Evolutionary conservation across 1,140 invertebrate genomes (phyloP).

Genomic region (Apis mellifera): Amel_HAv3.1 CM009943.2:2751001-2751500

Average conservation of each 20-base stretch:
- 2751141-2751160: slow-evolving; percentile 82
- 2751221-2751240: slow-evolving; percentile 62
- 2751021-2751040: slow-evolving; percentile 51
- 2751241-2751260: slow-evolving; percentile 61
- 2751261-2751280: slow-evolving; percentile 61
- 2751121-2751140: slow-evolving; percentile 83
- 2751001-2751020: slow-evolving; percentile 38
- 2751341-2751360: too few species aligned
- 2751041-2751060: slow-evolving; percentile 60
- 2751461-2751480: too few species aligned
- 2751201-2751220: slow-evolving; percentile 64
- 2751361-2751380: too few species aligned
- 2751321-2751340: background rate
- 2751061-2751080: slow-evolving; percentile 71
- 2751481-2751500: too few species aligned
- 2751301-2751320: slow-evolving; percentile 43
- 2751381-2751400: too few species aligned
- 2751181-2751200: slow-evolving; percentile 66
- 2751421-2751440: too few species aligned
- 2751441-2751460: too few species aligned
- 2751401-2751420: too few species aligned
- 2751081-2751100: slow-evolving; percentile 80
- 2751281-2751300: slow-evolving; percentile 71
- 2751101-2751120: slow-evolving; percentile 81
- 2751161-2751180: slow-evolving; percentile 75